phyloP scores from a whole-genome alignment of 2,113 vertebrate genomes.

The Pipa parva region DNA sequence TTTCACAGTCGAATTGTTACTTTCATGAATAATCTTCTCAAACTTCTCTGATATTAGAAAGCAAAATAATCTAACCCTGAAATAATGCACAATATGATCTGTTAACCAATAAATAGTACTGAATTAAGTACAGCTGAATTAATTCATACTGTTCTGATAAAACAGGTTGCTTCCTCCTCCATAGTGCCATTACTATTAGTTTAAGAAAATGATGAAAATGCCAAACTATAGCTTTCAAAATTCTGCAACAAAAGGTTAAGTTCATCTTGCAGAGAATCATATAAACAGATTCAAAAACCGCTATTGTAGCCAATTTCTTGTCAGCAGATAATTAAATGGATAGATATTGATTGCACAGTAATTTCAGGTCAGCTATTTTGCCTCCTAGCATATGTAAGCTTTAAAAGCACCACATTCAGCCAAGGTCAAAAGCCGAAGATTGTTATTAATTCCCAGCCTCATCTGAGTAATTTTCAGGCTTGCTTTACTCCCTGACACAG shows the following conservation, averaged over 20 bases:
- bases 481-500: neutral
- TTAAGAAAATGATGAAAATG: neutral
- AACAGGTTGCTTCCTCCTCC: neutral
- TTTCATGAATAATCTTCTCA: too few species aligned
- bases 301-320: slow-evolving; percentile 4
- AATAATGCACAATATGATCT: neutral
- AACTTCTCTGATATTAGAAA: too few species aligned
- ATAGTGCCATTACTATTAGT: neutral
- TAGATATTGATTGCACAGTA: slow-evolving; percentile 25
- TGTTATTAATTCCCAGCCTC: neutral
- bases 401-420: neutral
- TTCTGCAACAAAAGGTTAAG: neutral
- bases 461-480: slow-evolving; percentile 3
- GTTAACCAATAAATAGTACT: neutral
- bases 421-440: slow-evolving; percentile 9
- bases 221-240: neutral
- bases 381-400: neutral
- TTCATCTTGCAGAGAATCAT: neutral
- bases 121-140: neutral
- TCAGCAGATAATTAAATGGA: slow-evolving; percentile 23
- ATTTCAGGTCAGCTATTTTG: slow-evolving; percentile 12
- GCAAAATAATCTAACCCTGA: too few species aligned
- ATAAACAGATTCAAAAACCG: slow-evolving; percentile 11
- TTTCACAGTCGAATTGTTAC: too few species aligned
- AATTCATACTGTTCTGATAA: neutral